Evolutionary conservation across 2,113 vertebrate genomes (phyloP).

Genomic region (Tautogolabrus adspersus): DNA sequence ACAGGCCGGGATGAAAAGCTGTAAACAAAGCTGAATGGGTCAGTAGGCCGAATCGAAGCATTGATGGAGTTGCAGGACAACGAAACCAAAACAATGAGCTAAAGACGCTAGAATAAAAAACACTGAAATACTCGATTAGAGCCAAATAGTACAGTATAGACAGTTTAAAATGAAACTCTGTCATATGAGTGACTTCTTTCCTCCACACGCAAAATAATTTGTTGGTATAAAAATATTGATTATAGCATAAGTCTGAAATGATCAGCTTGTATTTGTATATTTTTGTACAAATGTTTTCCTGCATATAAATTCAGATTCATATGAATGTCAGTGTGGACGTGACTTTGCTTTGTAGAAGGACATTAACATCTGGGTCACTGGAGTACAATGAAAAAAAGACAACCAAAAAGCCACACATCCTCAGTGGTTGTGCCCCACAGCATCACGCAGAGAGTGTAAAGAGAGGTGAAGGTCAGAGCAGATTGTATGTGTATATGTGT

Average conservation of each 20-base stretch:
- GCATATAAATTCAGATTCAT: conserved; percentile 32
- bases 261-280: conserved; percentile 2
- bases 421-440: conserved; percentile 11
- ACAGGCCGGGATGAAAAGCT: too few species aligned
- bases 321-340: conserved; percentile 16
- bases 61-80: too few species aligned
- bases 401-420: conserved; percentile 13
- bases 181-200: too few species aligned
- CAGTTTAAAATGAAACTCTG: too few species aligned
- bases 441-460: conserved; percentile 43
- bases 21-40: too few species aligned
- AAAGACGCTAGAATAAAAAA: not conserved
- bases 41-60: too few species aligned
- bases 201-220: too few species aligned
- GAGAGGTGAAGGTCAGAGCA: conserved; percentile 50
- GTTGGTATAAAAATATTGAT: too few species aligned
- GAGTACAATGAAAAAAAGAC: conserved; percentile 25
- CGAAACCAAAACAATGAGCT: not conserved
- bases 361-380: conserved; percentile 37
- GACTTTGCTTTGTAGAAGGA: conserved; percentile 13
- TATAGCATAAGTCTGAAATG: not conserved
- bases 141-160: not conserved
- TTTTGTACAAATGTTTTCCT: conserved; percentile 28
- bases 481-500: conserved; percentile 16
- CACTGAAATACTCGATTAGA: not conserved